A percentile compares a stretch with the other conserved stretches of the same genome.
These are phyloP conservation scores for Pelvicachromis taeniatus DNA, from an alignment of 2,113 vertebrate genomes.

Conservation along the genomic window DNA sequence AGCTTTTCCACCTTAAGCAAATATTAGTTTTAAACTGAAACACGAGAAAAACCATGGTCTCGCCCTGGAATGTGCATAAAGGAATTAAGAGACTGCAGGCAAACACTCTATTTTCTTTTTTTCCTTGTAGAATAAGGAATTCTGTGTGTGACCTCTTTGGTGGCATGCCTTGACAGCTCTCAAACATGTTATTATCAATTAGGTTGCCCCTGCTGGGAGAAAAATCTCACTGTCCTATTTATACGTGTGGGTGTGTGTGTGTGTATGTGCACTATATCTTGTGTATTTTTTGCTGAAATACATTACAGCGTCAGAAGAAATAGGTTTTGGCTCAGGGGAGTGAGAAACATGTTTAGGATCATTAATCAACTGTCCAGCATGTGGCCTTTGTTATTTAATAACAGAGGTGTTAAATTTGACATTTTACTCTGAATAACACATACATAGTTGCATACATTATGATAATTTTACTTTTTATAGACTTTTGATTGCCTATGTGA, in stretches of 20 bases:
- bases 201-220: conserved; percentile 5
- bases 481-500: not conserved
- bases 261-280: not conserved
- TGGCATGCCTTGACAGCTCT: not conserved
- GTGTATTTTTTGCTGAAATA: not conserved
- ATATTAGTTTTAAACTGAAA: not conserved
- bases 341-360: not conserved
- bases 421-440: not conserved
- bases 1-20: not conserved
- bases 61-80: not conserved
- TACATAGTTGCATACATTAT: not conserved
- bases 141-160: not conserved
- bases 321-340: not conserved
- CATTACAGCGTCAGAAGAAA: conserved; percentile 9
- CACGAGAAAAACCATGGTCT: not conserved
- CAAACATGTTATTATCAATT: conserved; percentile 5
- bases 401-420: not conserved
- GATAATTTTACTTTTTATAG: not conserved
- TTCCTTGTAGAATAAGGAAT: not conserved
- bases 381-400: not conserved
- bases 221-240: not conserved
- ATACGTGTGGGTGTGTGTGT: not conserved
- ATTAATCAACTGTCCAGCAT: not conserved
- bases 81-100: not conserved
- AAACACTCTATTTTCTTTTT: not conserved